Conservation (phyloP, 2,888 invertebrate species). For the Eristalinus aeneus region DNA sequence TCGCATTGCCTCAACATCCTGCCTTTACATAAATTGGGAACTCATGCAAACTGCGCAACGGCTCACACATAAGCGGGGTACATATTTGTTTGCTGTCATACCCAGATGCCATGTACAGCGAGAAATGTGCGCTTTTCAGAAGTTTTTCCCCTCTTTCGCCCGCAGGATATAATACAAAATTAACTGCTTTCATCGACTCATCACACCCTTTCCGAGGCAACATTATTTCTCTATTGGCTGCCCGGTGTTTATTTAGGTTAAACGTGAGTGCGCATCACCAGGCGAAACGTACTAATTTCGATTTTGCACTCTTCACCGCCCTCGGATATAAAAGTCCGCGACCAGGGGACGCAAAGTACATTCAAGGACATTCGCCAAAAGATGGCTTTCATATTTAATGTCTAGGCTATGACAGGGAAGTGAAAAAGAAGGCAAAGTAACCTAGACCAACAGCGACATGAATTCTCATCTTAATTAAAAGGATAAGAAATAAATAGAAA, state of each 20-base stretch:
- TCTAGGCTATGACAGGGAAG: neutral
- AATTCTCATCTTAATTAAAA: conserved; percentile 72
- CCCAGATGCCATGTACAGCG: neutral
- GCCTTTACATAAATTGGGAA: conserved; percentile 20
- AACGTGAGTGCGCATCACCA: conserved; percentile 3
- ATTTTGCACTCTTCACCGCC: conserved; percentile 13
- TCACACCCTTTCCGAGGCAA: conserved; percentile 51
- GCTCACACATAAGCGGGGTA: neutral
- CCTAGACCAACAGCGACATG: neutral
- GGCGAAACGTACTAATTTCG: conserved; percentile 23
- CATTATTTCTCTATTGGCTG: conserved; percentile 52
- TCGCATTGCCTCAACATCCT: conserved; percentile 1
- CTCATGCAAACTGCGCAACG: conserved; percentile 14
- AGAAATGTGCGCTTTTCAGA: no score
- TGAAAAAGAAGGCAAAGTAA: neutral
- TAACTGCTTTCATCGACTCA: conserved; percentile 50
- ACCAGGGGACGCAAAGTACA: neutral
- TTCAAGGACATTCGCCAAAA: neutral
- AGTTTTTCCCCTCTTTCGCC: neutral
- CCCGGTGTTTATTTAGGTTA: conserved; percentile 29
- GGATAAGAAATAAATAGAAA: conserved; percentile 73
- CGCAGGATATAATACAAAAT: conserved; percentile 40
- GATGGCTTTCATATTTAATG: neutral
- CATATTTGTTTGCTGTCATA: neutral
- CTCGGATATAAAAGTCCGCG: neutral